Evolutionary conservation across 2,113 vertebrate species (phyloP), one percentile per base, ranked within the genome.

Genomic region (Tyrannus savana): DNA sequence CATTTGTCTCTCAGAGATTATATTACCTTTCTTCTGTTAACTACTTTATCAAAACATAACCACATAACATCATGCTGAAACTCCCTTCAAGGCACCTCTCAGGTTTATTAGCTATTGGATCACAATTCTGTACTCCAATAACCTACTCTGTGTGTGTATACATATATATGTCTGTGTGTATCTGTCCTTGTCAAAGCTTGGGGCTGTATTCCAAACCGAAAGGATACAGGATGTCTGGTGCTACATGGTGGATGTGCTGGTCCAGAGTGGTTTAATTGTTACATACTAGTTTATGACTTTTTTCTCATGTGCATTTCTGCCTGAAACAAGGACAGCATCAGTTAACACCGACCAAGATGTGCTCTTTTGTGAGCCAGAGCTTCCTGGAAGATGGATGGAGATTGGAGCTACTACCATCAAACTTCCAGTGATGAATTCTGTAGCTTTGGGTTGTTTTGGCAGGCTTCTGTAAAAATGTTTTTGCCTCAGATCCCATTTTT

Each of bases 211-310:
- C 56, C 60, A 67, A 52, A 47, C 27, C 1, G 0, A 42, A 6
- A 58, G 0, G 0, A 35, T 49, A 28, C 7, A 21, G 50, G 24
- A 35, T 41, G 7, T 46, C 67, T 64, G 67, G n/a, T 8, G 19
- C 31, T 49, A 68, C 44, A 35, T 62, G 18, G 19, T 31, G 42
- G 47, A 46, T 33, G 23, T 67, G 19, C 44, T 47, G 42, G 50
- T 19, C 16, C 47, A 50, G 14, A 19, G 28, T 37, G 39, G 8
- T 19, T 89, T 84, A 27, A 41, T 59, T 74, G 42, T 85, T 8
- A 10, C 28, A 2, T 12, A 12, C 27, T 25, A 7, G 44, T 75
- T 80, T 17, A 31, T 22, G 14, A 21, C 6, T 13, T 37, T 66
- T 79, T 79, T 72, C 47, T 60, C 5, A 3, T 18, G 6, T 39